Percentiles rank a stretch among this genome's conserved stretches.
These are phyloP conservation scores for Cettia cetti DNA, from an alignment of 2,113 vertebrate species.

Conservation along the genomic window DNA sequence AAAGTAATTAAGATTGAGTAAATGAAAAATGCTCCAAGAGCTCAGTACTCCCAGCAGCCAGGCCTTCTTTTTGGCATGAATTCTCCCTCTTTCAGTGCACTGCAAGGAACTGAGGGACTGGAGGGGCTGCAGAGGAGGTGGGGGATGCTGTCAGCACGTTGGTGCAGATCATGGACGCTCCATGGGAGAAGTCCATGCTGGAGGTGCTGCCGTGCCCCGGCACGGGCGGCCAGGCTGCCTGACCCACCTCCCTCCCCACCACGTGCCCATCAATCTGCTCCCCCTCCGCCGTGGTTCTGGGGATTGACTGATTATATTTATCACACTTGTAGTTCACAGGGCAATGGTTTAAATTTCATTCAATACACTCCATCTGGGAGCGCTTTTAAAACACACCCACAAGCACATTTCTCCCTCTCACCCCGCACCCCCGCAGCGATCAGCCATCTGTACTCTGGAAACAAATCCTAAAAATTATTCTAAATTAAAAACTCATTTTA, in stretches of 20 bases:
- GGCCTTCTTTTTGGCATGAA: background rate
- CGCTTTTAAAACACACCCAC: constrained; percentile 60
- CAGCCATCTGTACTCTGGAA: constrained; percentile 70
- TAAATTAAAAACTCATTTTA: constrained; percentile 79
- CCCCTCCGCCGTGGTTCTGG: background rate
- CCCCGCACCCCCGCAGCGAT: constrained; percentile 52
- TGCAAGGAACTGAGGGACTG: background rate
- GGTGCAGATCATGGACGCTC: background rate
- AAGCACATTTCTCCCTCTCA: constrained; percentile 65
- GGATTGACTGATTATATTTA: constrained; percentile 63
- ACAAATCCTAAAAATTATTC: constrained; percentile 69
- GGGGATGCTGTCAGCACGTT: background rate
- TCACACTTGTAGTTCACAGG: constrained; percentile 57
- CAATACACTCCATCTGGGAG: constrained; percentile 72
- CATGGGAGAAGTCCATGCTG: background rate
- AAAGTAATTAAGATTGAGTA: constrained; percentile 15
- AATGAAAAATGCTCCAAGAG: constrained; percentile 13
- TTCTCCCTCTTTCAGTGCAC: background rate
- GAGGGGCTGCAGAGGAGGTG: background rate
- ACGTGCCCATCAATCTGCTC: background rate
- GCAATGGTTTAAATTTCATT: constrained; percentile 76
- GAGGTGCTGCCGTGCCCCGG: background rate
- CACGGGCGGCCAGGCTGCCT: rapidly evolving
- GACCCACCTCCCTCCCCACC: background rate
- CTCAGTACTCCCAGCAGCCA: background rate